Conservation (phyloP, 1,140 invertebrate species). For the Drosophila fuyamai region DNA sequence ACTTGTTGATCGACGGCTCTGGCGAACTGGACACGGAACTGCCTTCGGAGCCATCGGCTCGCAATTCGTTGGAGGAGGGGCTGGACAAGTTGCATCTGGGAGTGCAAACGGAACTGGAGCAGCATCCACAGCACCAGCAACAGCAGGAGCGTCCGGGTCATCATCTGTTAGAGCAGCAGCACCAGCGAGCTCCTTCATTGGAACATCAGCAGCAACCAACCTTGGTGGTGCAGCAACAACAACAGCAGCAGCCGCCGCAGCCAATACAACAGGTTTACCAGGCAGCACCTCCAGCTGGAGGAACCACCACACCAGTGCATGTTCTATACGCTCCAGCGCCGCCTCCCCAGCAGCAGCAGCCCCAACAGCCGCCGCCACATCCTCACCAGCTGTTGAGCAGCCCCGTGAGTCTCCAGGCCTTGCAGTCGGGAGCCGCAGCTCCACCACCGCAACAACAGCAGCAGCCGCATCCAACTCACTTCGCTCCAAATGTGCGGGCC, state of each 20-base stretch:
- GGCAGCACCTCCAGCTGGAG: slow-evolving; percentile 39
- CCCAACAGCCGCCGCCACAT: slow-evolving; percentile 40
- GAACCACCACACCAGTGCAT: slow-evolving; percentile 78
- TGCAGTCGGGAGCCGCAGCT: slow-evolving; percentile 52
- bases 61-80: slow-evolving; percentile 73
- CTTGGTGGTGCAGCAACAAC: slow-evolving; percentile 34
- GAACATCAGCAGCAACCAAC: slow-evolving; percentile 48
- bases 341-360: slow-evolving; percentile 64
- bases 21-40: slow-evolving; percentile 48
- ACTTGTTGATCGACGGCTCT: slow-evolving; percentile 42
- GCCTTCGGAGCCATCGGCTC: slow-evolving; percentile 53
- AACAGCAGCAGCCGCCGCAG: slow-evolving; percentile 27
- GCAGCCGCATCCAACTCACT: slow-evolving; percentile 40
- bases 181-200: slow-evolving; percentile 37
- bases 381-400: slow-evolving; percentile 70
- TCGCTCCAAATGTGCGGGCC: slow-evolving; percentile 86
- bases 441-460: slow-evolving; percentile 33
- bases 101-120: slow-evolving; percentile 47
- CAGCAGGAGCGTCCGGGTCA: slow-evolving; percentile 35
- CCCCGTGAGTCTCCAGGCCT: slow-evolving; percentile 75
- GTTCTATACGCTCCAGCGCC: slow-evolving; percentile 81
- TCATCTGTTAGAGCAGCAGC: slow-evolving; percentile 43
- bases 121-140: slow-evolving; percentile 42
- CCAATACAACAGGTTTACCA: slow-evolving; percentile 31
- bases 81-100: slow-evolving; percentile 68